These are phyloP conservation scores for Atlantisia rogersi DNA, from an alignment of 2,113 vertebrate genomes.

Conservation along the genomic window DNA sequence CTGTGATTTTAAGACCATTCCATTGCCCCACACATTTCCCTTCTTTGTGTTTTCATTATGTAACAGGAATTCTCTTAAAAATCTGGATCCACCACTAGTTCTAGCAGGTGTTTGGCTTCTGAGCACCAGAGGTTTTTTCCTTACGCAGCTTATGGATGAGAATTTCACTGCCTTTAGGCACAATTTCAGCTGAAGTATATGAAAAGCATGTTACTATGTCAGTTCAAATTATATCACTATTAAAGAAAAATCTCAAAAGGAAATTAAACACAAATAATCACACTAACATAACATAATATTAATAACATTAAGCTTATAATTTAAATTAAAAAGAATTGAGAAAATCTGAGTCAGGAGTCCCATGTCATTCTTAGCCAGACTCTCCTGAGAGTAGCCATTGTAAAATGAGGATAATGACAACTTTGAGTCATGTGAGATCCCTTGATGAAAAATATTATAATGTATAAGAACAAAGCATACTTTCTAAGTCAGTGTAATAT, in stretches of 20 bases:
- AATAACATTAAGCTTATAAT: slow-evolving; percentile 52
- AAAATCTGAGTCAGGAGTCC: slow-evolving; percentile 41
- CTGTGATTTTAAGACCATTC: slow-evolving; percentile 1
- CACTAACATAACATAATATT: slow-evolving; percentile 45
- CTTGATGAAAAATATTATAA: not conserved
- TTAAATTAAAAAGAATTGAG: slow-evolving; percentile 45
- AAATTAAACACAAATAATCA: slow-evolving; percentile 71
- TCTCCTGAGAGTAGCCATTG: slow-evolving; percentile 17
- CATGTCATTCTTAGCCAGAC: not conserved
- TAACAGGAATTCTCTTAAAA: slow-evolving; percentile 63
- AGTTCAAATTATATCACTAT: slow-evolving; percentile 66
- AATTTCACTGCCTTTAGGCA: slow-evolving; percentile 58
- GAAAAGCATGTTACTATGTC: slow-evolving; percentile 66
- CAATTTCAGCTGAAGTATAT: slow-evolving; percentile 65
- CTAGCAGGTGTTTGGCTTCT: slow-evolving; percentile 69
- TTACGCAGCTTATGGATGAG: slow-evolving; percentile 19
- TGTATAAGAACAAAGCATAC: not conserved
- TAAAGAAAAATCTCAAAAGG: slow-evolving; percentile 50
- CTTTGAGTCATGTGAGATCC: not conserved
- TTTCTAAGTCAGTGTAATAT: not conserved
- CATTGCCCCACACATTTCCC: slow-evolving; percentile 32
- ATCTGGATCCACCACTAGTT: slow-evolving; percentile 1
- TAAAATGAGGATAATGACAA: slow-evolving; percentile 52
- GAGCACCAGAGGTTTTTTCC: slow-evolving; percentile 1
- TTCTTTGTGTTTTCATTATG: slow-evolving; percentile 61